Conservation (phyloP, 2,888 invertebrate species). For the Caenorhabditis sulstoni region DNA sequence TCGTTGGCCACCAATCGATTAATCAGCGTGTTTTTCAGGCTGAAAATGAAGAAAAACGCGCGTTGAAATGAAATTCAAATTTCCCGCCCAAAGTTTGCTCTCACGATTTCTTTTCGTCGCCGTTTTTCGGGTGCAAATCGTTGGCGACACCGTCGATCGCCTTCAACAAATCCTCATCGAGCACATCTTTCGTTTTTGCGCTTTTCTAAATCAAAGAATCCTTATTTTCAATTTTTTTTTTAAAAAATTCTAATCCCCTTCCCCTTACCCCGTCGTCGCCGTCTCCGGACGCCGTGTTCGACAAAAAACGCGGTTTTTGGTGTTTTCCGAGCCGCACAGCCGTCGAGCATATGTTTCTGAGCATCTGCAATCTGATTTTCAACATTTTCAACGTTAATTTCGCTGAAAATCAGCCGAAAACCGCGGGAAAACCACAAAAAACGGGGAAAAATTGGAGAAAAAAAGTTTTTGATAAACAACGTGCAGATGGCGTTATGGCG, state of each 20-base stretch:
- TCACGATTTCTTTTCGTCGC: constrained; percentile 58
- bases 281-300: constrained; percentile 17
- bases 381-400: not conserved
- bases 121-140: constrained; percentile 59
- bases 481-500: not conserved
- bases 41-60: too few relatives aligned
- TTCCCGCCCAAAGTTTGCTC: not conserved
- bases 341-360: constrained; percentile 37
- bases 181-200: constrained; percentile 61
- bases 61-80: too few relatives aligned
- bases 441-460: not conserved
- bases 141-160: constrained; percentile 66
- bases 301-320: constrained; percentile 19
- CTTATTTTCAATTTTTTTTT: not conserved
- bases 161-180: constrained; percentile 66
- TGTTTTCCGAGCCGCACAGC: constrained; percentile 31
- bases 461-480: not conserved
- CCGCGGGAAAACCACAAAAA: not conserved
- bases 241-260: not conserved
- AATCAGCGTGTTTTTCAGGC: constrained; percentile 64
- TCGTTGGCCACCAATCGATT: constrained; percentile 67
- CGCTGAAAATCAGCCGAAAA: not conserved
- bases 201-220: constrained; percentile 50
- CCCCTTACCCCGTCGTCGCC: constrained; percentile 38
- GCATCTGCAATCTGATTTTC: constrained; percentile 31